These are phyloP conservation scores for Rhinopomastus cyanomelas DNA, from an alignment of 2,113 vertebrate species.

Conservation along the genomic window DNA sequence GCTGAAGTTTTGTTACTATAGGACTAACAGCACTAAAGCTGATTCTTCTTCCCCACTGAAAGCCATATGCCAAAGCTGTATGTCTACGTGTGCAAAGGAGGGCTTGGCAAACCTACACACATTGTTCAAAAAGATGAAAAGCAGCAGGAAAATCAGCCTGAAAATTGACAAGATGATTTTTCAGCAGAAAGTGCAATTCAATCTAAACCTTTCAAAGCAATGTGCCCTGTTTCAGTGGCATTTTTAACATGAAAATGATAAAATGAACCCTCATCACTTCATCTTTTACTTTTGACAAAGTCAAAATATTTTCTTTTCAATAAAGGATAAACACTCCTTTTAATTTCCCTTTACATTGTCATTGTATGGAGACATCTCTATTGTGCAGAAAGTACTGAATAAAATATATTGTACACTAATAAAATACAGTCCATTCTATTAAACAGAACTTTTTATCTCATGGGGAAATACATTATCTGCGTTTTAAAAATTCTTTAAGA, in stretches of 20 bases:
- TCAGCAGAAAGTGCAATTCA: slow-evolving; percentile 12
- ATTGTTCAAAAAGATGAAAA: background rate
- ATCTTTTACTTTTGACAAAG: slow-evolving; percentile 13
- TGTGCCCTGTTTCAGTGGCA: background rate
- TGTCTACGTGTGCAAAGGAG: background rate
- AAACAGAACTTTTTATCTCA: background rate
- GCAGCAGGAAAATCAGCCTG: background rate
- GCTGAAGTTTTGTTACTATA: background rate
- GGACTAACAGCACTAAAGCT: background rate
- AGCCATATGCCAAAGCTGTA: background rate
- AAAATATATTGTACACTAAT: background rate
- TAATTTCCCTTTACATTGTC: background rate
- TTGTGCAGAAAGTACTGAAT: background rate
- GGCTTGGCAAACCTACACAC: background rate
- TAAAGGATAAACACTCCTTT: background rate
- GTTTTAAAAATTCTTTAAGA: background rate
- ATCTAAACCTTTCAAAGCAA: slow-evolving; percentile 18
- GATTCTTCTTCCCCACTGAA: background rate
- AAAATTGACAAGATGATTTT: background rate
- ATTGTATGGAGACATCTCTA: background rate
- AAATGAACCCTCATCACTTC: slow-evolving; percentile 15
- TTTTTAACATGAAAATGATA: slow-evolving; percentile 31
- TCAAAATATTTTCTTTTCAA: slow-evolving; percentile 32
- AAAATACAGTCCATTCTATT: background rate
- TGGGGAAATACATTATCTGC: background rate